Conservation (phyloP, 2,113 vertebrate species). For the Litocranius walleri region DNA sequence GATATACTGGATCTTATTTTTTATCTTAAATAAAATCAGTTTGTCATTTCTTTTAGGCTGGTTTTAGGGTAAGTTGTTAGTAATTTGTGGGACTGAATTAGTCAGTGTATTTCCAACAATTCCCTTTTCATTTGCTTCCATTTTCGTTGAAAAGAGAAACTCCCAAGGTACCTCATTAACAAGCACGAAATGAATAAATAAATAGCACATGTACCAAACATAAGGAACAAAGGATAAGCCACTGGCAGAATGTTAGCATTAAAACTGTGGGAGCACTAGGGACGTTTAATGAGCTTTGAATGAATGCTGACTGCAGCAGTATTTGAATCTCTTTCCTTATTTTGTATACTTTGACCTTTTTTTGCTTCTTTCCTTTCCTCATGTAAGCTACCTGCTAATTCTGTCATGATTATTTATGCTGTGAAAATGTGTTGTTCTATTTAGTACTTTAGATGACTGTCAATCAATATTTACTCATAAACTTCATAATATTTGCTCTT, state of each 20-base stretch:
- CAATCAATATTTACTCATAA: neutral
- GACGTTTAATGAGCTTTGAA: neutral
- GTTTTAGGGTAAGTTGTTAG: neutral
- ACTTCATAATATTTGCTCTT: slow-evolving; percentile 5
- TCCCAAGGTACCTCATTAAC: slow-evolving; percentile 32
- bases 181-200: slow-evolving; percentile 35
- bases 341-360: neutral
- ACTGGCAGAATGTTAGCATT: neutral
- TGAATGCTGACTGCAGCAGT: neutral
- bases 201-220: neutral
- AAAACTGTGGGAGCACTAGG: neutral
- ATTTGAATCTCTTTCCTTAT: neutral
- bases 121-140: slow-evolving; percentile 25
- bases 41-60: neutral
- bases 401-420: neutral
- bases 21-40: neutral
- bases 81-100: slow-evolving; percentile 11
- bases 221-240: neutral
- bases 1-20: neutral
- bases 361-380: neutral
- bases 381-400: neutral
- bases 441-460: neutral
- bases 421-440: neutral
- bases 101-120: neutral
- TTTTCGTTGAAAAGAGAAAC: slow-evolving; percentile 35